Percentiles rank a stretch among this genome's conserved stretches.
These are phyloP conservation scores for Andrena bicolor DNA, from an alignment of 2,888 invertebrate species.

Conservation along the genomic window DNA sequence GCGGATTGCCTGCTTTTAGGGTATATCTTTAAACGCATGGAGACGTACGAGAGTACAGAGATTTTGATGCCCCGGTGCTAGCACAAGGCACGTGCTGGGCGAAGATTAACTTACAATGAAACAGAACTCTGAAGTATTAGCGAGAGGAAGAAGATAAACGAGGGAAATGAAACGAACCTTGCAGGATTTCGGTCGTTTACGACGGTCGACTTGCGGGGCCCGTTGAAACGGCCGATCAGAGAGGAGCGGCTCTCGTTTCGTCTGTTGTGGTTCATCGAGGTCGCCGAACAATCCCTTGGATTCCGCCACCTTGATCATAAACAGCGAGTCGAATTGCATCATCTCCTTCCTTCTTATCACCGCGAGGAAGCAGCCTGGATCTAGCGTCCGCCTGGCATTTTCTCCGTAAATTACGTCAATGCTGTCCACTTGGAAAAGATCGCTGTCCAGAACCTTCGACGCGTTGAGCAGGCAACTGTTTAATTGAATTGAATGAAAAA, in stretches of 20 bases:
- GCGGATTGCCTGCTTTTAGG: too few species aligned
- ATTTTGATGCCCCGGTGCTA: too few species aligned
- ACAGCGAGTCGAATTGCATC: slow-evolving; percentile 92
- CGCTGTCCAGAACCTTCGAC: slow-evolving; percentile 88
- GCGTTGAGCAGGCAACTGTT: neutral
- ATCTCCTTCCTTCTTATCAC: slow-evolving; percentile 91
- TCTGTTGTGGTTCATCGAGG: slow-evolving; percentile 71
- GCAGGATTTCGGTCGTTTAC: slow-evolving; percentile 48
- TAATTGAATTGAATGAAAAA: neutral
- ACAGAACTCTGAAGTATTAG: too few species aligned
- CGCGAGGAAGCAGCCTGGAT: slow-evolving; percentile 88
- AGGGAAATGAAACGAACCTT: slow-evolving; percentile 36
- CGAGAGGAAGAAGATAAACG: too few species aligned
- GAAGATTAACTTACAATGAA: too few species aligned
- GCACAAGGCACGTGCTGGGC: too few species aligned
- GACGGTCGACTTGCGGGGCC: neutral
- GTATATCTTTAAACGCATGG: too few species aligned
- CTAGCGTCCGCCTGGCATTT: slow-evolving; percentile 84
- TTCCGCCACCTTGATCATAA: slow-evolving; percentile 94
- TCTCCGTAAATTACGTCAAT: slow-evolving; percentile 88
- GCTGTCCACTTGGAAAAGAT: slow-evolving; percentile 89
- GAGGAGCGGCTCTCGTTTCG: slow-evolving; percentile 35
- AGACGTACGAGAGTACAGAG: too few species aligned
- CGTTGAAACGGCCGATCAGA: neutral
- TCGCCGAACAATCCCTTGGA: slow-evolving; percentile 91